phyloP scores from a whole-genome alignment of 2,113 vertebrate species.

The Fregata magnificens region DNA sequence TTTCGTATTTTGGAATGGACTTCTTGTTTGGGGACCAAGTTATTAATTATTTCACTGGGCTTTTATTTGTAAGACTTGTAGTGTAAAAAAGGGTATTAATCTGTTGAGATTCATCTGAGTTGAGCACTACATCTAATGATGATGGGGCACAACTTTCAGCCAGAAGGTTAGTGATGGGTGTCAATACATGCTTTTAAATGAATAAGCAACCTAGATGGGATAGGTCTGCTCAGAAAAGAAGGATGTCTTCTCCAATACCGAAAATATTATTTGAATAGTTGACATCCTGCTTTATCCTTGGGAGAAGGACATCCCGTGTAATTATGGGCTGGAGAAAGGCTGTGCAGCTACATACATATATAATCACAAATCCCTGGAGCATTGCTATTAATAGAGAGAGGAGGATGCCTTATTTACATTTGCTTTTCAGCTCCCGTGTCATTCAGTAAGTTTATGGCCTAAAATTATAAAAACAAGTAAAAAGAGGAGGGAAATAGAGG shows the following conservation, averaged over 20 bases:
- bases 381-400: neutral
- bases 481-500: neutral
- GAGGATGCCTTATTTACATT: constrained; percentile 2
- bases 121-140: neutral
- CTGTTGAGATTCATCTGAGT: neutral
- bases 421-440: neutral
- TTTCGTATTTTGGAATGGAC: neutral
- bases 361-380: neutral
- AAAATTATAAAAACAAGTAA: neutral
- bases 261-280: no score
- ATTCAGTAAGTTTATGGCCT: neutral
- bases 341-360: neutral
- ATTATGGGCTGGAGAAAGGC: neutral
- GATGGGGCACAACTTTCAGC: neutral
- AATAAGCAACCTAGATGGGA: neutral
- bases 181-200: neutral
- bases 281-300: neutral
- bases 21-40: neutral
- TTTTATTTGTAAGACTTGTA: neutral
- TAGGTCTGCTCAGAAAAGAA: neutral
- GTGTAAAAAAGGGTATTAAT: neutral
- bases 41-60: neutral
- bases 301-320: neutral
- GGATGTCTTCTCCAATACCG: neutral
- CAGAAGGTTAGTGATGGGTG: neutral